Conservation (phyloP, 2,113 vertebrate species). For the Crotophaga sulcirostris region DNA sequence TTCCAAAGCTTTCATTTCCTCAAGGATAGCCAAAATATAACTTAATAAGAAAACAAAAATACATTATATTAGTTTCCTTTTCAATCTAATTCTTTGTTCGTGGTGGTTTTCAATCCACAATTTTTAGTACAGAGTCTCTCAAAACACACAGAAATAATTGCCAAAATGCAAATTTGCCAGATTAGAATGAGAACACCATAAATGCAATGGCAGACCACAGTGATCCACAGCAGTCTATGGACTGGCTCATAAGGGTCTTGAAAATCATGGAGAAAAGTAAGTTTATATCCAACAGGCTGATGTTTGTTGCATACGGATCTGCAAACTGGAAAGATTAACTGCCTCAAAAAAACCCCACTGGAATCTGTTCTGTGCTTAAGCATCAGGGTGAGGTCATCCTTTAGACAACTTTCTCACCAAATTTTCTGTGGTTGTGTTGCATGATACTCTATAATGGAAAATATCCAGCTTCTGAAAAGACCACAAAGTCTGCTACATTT, state of each 20-base stretch:
- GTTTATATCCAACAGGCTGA: not conserved
- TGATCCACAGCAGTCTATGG: not conserved
- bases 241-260: not conserved
- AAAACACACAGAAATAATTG: constrained; percentile 15
- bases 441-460: not conserved
- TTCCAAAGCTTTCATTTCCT: constrained; percentile 52
- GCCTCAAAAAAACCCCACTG: not conserved
- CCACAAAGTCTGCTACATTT: not conserved
- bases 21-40: constrained; percentile 41
- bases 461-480: not conserved
- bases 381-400: not conserved
- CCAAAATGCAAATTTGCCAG: constrained; percentile 24
- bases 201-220: not conserved
- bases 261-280: not conserved
- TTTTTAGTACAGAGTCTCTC: constrained; percentile 1
- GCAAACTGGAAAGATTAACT: not conserved
- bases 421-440: not conserved
- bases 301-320: not conserved
- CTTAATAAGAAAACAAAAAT: constrained; percentile 59
- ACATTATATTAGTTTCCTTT: constrained; percentile 44
- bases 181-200: not conserved
- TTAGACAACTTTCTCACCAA: not conserved
- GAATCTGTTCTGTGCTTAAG: not conserved
- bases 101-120: not conserved
- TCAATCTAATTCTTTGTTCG: constrained; percentile 15